Evolutionary conservation across 2,797 vertebrate species (phyloP), one percentile per base, ranked within the genome.

Genomic region (Acomys russatus): DNA sequence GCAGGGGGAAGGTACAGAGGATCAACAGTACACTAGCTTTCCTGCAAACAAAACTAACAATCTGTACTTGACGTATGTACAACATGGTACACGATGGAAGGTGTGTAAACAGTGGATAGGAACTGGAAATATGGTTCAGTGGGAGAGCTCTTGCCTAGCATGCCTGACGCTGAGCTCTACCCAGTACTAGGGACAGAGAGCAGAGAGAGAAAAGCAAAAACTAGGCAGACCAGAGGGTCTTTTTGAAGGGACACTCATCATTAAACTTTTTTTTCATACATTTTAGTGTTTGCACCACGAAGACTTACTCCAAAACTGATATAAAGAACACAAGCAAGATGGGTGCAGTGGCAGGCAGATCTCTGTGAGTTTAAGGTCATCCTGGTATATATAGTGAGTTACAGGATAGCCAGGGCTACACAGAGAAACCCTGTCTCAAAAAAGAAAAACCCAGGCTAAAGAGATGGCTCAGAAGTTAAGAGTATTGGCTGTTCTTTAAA

Each of bases 281-380:
- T 92, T 64, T 56, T n/a, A 91, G 44, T 63, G 77, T 97, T 63
- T 92, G 76, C 82, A 94, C 38, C 28, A 96, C 33, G 20, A 92
- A 89, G 66, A 64, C 33, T 28, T 77, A 49, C 64, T 85, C n/a
- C 74, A 96, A 96, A 89, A 89, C 12, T 92, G 35, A 77, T 90
- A 88, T 35, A 35, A 88, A 73, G 56, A 88, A 74, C n/a, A 15
- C 66, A 38, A 56, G 49, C 22, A 73, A 10, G 54, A 9, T n/a
- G 51, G 64, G n/a, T 56, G 9, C 54, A 20, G 54, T 20, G 23
- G 49, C 33, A 87, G 17, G 23, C 33, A 59, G n/a, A 38, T 18
- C 66, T 56, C 51, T 54, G 28, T 61, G n/a, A 71, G 68, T 87
- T 87, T 22, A 23, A 73, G 51, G 68, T 51, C 68, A 73, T 51